Evolutionary conservation across 1,140 invertebrate genomes (phyloP).

Genomic region (Agrypnia vestita): DNA sequence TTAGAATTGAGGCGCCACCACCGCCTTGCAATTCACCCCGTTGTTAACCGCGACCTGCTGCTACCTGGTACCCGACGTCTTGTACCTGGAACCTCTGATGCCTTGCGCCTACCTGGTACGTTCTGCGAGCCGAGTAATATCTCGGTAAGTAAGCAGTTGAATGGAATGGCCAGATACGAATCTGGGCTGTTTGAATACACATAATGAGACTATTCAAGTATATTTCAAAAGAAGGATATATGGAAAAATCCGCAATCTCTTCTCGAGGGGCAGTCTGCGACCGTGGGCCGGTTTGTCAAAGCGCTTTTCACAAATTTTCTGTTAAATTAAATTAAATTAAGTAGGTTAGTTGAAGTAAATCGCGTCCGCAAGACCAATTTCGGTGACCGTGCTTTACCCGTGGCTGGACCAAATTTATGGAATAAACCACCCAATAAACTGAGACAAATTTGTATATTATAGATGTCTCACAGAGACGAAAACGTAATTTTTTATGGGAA

Average conservation of each 20-base stretch:
- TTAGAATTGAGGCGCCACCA: neutral
- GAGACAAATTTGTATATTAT: too few relatives aligned
- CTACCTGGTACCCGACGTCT: neutral
- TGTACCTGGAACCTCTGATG: too few relatives aligned
- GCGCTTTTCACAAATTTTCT: neutral
- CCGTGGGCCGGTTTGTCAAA: neutral
- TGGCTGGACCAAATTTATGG: too few relatives aligned
- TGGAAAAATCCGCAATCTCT: constrained; percentile 34
- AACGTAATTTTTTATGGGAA: too few relatives aligned
- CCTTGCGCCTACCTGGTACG: neutral
- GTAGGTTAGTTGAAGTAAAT: too few relatives aligned
- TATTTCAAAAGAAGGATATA: constrained; percentile 1
- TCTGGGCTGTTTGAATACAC: constrained; percentile 17
- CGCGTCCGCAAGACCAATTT: too few relatives aligned
- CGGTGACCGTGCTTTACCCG: too few relatives aligned
- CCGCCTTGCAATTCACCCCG: neutral
- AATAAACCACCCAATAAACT: too few relatives aligned
- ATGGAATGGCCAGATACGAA: constrained; percentile 16
- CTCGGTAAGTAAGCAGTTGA: constrained; percentile 8
- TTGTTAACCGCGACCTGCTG: neutral
- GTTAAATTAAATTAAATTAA: too few relatives aligned
- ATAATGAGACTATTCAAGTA: constrained; percentile 35
- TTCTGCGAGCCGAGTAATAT: neutral
- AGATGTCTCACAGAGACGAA: too few relatives aligned
- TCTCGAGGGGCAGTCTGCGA: constrained; percentile 4